These are phyloP conservation scores for Hydroisotoma schaefferi DNA, from an alignment of 2,888 invertebrate species.

Conservation along the genomic window DNA sequence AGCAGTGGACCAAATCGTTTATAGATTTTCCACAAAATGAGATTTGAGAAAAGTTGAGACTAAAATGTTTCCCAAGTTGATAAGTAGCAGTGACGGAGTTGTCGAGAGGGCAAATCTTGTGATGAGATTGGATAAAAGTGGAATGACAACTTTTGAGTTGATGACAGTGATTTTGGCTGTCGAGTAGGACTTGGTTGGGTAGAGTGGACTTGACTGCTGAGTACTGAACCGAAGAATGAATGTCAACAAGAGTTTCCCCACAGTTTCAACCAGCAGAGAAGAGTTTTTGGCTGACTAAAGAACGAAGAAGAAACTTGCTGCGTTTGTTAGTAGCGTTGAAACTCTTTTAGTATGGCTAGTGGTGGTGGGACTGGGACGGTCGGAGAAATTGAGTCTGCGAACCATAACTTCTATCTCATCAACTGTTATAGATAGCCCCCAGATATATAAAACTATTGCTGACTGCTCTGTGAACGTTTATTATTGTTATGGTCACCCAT, in stretches of 20 bases:
- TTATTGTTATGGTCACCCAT: no score
- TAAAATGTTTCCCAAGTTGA: no score
- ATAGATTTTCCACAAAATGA: no score
- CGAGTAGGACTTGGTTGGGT: neutral
- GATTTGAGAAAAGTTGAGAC: no score
- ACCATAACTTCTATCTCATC: neutral
- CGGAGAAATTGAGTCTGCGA: slow-evolving; percentile 11
- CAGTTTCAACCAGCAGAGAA: neutral
- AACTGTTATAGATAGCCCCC: no score
- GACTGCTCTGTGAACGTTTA: no score
- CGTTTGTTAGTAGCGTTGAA: neutral
- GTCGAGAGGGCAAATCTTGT: no score
- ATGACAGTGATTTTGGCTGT: slow-evolving; percentile 1
- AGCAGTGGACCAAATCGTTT: no score
- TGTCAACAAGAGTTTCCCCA: slow-evolving; percentile 26
- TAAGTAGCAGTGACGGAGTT: no score
- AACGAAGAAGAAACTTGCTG: neutral
- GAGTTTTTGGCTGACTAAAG: neutral
- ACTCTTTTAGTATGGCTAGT: neutral
- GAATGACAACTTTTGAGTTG: slow-evolving; percentile 7
- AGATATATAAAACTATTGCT: no score
- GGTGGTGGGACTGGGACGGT: neutral
- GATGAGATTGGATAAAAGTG: neutral
- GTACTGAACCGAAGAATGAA: slow-evolving; percentile 37
- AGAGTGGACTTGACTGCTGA: slow-evolving; percentile 19